Conservation (phyloP, 2,888 invertebrate genomes). For the Mylabris sibirica region DNA sequence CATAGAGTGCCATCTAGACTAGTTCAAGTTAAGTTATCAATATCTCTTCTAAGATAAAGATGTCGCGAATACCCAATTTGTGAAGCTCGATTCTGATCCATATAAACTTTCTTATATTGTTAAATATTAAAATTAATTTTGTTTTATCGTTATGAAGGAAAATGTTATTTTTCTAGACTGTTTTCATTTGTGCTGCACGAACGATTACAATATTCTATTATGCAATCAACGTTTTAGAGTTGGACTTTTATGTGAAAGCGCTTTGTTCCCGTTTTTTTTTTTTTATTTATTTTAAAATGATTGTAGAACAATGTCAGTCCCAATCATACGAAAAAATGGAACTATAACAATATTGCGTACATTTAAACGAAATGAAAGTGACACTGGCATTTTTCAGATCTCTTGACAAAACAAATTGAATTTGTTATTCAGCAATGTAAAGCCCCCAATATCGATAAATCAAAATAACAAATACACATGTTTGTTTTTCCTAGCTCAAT, state of each 20-base stretch:
- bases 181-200: not conserved
- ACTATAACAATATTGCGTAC: conserved; percentile 1
- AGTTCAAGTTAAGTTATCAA: not conserved
- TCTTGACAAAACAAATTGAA: conserved; percentile 8
- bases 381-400: conserved; percentile 5
- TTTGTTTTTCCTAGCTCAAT: not conserved
- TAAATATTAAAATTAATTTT: not conserved
- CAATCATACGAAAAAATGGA: not conserved
- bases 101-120: not conserved
- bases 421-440: conserved; percentile 8
- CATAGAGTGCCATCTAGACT: not conserved
- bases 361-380: conserved; percentile 2
- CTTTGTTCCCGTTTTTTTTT: not conserved
- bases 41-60: not conserved
- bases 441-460: not conserved
- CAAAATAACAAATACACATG: conserved; percentile 6
- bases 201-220: not conserved
- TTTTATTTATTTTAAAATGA: not conserved
- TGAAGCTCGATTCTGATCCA: not conserved
- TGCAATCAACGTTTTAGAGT: not conserved
- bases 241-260: not conserved
- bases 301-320: not conserved
- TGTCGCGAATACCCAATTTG: not conserved
- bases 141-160: not conserved
- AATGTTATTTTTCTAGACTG: not conserved